Conservation (phyloP, 92 coral and sea anemone species). For the Porites rus region DNA sequence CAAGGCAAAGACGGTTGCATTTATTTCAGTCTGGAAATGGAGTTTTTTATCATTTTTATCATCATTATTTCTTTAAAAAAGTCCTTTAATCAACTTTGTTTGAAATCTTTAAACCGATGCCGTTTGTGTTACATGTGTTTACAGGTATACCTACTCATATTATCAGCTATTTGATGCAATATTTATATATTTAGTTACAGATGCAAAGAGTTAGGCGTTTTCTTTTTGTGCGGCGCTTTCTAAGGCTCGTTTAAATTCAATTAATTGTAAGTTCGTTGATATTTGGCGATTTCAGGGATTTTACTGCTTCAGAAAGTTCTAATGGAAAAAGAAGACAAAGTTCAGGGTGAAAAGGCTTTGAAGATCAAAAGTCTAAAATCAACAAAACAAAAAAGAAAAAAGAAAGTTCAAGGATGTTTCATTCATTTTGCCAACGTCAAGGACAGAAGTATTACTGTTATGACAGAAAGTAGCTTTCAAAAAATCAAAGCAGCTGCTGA, state of each 20-base stretch:
- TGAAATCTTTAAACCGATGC: constrained; percentile 6
- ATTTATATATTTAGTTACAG: constrained; percentile 8
- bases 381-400: constrained; percentile 7
- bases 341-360: constrained; percentile 13
- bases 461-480: neutral
- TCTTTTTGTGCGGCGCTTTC: neutral
- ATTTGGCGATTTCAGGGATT: constrained; percentile 14
- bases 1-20: constrained; percentile 17
- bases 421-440: constrained; percentile 19
- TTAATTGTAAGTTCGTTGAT: neutral
- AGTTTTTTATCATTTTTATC: neutral
- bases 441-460: constrained; percentile 18
- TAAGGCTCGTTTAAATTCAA: constrained; percentile 1
- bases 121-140: constrained; percentile 5
- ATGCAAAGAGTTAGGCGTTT: neutral
- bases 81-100: constrained; percentile 14
- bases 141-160: constrained; percentile 2
- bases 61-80: constrained; percentile 10
- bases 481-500: constrained; percentile 19
- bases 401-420: constrained; percentile 5
- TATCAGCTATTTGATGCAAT: constrained; percentile 11
- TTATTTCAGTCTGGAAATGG: neutral
- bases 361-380: constrained; percentile 10
- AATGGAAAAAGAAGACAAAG: constrained; percentile 12
- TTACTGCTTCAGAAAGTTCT: constrained; percentile 9